These are phyloP conservation scores for Sipunculus nudus DNA, from an alignment of 2,888 invertebrate genomes.

Conservation along the genomic window DNA sequence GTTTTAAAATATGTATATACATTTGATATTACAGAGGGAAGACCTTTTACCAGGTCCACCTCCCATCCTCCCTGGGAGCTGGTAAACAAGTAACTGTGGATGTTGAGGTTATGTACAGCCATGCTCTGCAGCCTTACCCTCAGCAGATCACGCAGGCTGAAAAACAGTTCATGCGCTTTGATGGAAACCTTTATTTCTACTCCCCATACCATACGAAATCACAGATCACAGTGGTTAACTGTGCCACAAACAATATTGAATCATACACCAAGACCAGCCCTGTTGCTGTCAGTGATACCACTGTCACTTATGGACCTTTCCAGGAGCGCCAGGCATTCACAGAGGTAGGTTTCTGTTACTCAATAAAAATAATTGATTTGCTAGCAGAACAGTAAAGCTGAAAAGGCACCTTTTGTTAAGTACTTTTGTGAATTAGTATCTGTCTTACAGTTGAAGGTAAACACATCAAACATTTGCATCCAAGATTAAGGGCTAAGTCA, in stretches of 20 bases:
- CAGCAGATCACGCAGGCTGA: constrained; percentile 90
- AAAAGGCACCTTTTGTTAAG: too few relatives aligned
- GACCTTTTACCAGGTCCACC: constrained; percentile 54
- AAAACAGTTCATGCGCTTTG: constrained; percentile 89
- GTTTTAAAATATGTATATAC: neutral
- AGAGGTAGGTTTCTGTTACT: constrained; percentile 51
- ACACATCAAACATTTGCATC: too few relatives aligned
- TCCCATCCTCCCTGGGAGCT: constrained; percentile 50
- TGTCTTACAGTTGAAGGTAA: too few relatives aligned
- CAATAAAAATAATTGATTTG: too few relatives aligned
- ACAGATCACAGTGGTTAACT: constrained; percentile 82
- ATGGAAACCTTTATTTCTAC: constrained; percentile 84
- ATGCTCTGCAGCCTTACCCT: constrained; percentile 84
- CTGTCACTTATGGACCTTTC: constrained; percentile 90
- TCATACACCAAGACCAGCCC: constrained; percentile 63
- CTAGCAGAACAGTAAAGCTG: too few relatives aligned
- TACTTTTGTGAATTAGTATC: too few relatives aligned
- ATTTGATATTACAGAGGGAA: constrained; percentile 37
- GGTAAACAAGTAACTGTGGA: constrained; percentile 57
- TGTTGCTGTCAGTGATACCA: constrained; percentile 76
- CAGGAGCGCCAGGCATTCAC: constrained; percentile 75
- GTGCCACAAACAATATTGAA: constrained; percentile 81
- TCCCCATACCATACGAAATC: constrained; percentile 82
- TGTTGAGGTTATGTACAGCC: constrained; percentile 74
- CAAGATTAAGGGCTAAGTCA: too few relatives aligned